These are phyloP conservation scores for Mesorhabditis belari DNA, from an alignment of 2,888 invertebrate genomes.

Conservation along the genomic window DNA sequence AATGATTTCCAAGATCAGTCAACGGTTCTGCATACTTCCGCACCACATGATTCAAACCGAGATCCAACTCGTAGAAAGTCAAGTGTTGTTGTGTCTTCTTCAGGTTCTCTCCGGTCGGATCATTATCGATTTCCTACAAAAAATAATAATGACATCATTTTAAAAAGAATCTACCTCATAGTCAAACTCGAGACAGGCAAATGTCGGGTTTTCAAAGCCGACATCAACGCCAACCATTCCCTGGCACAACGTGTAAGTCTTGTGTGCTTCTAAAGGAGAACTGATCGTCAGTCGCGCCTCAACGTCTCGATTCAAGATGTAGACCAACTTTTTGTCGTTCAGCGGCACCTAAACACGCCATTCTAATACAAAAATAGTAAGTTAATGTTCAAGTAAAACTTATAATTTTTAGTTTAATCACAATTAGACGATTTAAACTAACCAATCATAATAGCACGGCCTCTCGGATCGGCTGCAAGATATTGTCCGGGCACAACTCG, in stretches of 20 bases:
- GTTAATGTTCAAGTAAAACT: not conserved
- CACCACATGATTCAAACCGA: slow-evolving; percentile 96
- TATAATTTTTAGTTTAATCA: not conserved
- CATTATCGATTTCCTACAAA: slow-evolving; percentile 79
- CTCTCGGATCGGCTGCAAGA: slow-evolving; percentile 94
- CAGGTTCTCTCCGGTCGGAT: slow-evolving; percentile 91
- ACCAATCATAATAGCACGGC: slow-evolving; percentile 96
- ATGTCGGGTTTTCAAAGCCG: slow-evolving; percentile 97
- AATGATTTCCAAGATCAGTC: slow-evolving; percentile 94
- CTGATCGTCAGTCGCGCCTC: slow-evolving; percentile 95
- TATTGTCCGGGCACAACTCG: slow-evolving; percentile 98
- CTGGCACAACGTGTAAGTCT: slow-evolving; percentile 84
- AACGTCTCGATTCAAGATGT: slow-evolving; percentile 94
- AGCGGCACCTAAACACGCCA: slow-evolving; percentile 68
- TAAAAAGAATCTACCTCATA: slow-evolving; percentile 67
- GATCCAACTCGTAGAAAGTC: slow-evolving; percentile 94
- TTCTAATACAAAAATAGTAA: slow-evolving; percentile 1
- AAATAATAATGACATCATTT: slow-evolving; percentile 1
- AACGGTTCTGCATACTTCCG: slow-evolving; percentile 95
- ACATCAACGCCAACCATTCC: slow-evolving; percentile 98
- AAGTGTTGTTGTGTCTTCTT: slow-evolving; percentile 90
- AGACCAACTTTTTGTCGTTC: slow-evolving; percentile 96
- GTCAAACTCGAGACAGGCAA: slow-evolving; percentile 97
- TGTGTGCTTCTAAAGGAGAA: slow-evolving; percentile 95
- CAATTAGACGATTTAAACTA: slow-evolving; percentile 36